Conservation (phyloP, 1,140 invertebrate species). For the Sitophilus oryzae region DNA sequence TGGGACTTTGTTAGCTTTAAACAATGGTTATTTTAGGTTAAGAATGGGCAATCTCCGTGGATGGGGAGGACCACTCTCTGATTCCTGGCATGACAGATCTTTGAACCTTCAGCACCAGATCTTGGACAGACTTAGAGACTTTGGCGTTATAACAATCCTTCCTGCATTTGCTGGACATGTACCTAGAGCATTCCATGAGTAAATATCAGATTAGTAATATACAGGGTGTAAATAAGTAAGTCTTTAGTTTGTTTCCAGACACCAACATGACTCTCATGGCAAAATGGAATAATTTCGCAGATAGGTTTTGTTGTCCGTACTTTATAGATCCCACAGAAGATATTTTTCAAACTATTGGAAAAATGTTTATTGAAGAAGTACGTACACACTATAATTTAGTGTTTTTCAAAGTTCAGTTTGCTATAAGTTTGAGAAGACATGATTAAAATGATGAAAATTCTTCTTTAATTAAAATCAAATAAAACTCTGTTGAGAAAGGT, state of each 20-base stretch:
- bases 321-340: constrained; percentile 74
- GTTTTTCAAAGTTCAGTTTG: too few species aligned
- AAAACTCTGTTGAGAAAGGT: too few species aligned
- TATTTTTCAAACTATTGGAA: constrained; percentile 66
- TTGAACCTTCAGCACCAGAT: constrained; percentile 70
- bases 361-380: constrained; percentile 65
- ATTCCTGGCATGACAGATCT: constrained; percentile 64
- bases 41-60: constrained; percentile 92
- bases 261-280: constrained; percentile 58
- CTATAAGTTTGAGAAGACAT: too few species aligned
- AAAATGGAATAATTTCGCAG: constrained; percentile 70
- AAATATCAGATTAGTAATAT: too few species aligned
- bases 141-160: constrained; percentile 83
- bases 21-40: too few species aligned
- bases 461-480: too few species aligned
- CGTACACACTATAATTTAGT: too few species aligned
- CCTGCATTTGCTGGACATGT: constrained; percentile 90
- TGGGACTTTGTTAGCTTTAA: too few species aligned
- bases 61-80: constrained; percentile 76
- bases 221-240: too few species aligned
- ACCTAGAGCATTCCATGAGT: constrained; percentile 62
- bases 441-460: too few species aligned
- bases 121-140: constrained; percentile 64
- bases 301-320: constrained; percentile 70
- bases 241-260: constrained; percentile 62